These are phyloP conservation scores for Adineta ricciae DNA, from an alignment of 2,888 invertebrate species.

Conservation along the genomic window DNA sequence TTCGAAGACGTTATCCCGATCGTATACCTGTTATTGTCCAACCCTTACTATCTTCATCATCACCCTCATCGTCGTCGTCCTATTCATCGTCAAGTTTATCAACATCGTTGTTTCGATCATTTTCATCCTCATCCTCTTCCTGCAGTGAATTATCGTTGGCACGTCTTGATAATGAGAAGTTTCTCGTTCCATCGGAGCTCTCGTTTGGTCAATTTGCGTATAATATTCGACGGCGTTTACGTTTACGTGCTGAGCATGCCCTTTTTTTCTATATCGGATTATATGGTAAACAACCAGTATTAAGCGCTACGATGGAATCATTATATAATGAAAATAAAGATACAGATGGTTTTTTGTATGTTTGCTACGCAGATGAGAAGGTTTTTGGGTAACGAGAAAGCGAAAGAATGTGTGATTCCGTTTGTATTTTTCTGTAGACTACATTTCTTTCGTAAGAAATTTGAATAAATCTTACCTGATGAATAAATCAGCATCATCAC, in stretches of 20 bases:
- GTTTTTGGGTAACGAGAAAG: neutral
- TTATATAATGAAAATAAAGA: constrained; percentile 16
- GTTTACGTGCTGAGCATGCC: constrained; percentile 2
- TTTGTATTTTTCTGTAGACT: neutral
- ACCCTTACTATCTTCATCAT: constrained; percentile 48
- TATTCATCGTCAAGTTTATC: constrained; percentile 75
- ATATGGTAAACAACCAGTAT: neutral
- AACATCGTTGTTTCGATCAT: constrained; percentile 87
- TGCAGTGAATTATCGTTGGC: neutral
- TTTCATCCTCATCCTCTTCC: constrained; percentile 61
- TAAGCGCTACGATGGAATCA: neutral
- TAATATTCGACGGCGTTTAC: constrained; percentile 12
- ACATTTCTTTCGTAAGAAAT: too few species aligned
- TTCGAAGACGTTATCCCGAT: constrained; percentile 10
- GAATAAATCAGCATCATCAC: constrained; percentile 22
- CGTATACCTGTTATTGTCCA: constrained; percentile 13
- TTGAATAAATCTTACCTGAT: constrained; percentile 13
- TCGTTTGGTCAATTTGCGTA: constrained; percentile 20
- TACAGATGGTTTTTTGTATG: constrained; percentile 7
- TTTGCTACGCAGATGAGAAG: constrained; percentile 21
- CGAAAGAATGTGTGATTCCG: too few species aligned
- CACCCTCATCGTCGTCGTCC: constrained; percentile 71
- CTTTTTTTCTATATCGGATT: neutral
- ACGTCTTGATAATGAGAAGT: constrained; percentile 17
- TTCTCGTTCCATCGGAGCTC: neutral